Base-by-base conservation (phyloP, 2,113 vertebrate genomes). In the Leptodactylus fuscus region DNA sequence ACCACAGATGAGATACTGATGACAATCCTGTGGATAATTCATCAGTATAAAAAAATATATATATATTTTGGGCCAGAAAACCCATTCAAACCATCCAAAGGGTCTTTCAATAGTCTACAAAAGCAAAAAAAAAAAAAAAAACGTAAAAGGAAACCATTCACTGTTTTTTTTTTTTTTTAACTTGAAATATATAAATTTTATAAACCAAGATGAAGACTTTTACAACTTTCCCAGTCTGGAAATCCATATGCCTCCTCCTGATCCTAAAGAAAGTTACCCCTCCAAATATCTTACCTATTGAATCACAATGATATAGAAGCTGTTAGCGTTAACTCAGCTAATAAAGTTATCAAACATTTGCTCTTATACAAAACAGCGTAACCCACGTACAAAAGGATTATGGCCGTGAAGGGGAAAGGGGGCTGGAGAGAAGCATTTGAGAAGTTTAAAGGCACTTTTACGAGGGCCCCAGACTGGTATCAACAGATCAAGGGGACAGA, bases 381-480 rank as follows among this genome's bases (percentile, higher is more conserved):
- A 53, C 12, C 38, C 58, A 71, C 60, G 29, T 79, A 85, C 76
- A 85, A 85, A 83, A 80, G 76, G 84, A 85, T 85, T 85, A 79
- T 71, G 49, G 65, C 49, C 36, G 51, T 60, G 84, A 80, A 71
- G 60, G 67, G 82, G 77, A 70, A 85, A 70, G 83, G 83, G 76
- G 83, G 73, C 65, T 78, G 75, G 69, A 83, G 71, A 16, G 38
- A 46, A 76, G 71, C 48, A 81, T 80, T 81, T 80, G 62, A 86
- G 77, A 86, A 60, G 84, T 86, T 86, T 86, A 85, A 85, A 85
- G 74, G 62, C 78, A 41, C 41, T 86, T 81, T 86, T 86, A 86
- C 65, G 84, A 86, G 84, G 84, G 76, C 38, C 34, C 48, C 84
- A 71, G 67, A 73, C 84, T 86, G 84, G 76, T 81, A 81, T 86